These are phyloP conservation scores for Florisuga fusca DNA, from an alignment of 2,797 vertebrate genomes.

Conservation along the genomic window DNA sequence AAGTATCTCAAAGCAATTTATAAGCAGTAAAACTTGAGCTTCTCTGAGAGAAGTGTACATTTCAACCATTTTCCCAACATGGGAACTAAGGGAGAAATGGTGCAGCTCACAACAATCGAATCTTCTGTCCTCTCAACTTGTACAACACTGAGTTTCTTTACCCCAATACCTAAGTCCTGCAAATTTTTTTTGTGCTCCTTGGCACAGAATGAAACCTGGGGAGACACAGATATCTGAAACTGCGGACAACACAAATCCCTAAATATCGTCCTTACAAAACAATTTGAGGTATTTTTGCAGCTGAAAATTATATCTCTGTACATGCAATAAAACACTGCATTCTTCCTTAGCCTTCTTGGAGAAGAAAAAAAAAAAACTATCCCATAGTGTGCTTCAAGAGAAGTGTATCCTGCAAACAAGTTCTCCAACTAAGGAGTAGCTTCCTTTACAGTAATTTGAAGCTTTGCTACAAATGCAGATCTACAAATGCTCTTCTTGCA, in stretches of 20 bases:
- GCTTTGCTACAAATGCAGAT: background rate
- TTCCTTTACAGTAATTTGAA: background rate
- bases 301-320: background rate
- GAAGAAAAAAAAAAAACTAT: background rate
- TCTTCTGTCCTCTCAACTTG: background rate
- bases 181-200: background rate
- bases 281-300: background rate
- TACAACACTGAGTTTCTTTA: background rate
- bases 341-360: background rate
- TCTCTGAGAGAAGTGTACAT: background rate
- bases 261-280: background rate
- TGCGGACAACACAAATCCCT: background rate
- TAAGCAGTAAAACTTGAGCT: conserved; percentile 25
- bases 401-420: rapidly evolving
- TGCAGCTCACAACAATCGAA: background rate
- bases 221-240: background rate
- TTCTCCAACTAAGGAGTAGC: background rate
- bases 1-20: conserved; percentile 49
- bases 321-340: background rate
- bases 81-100: background rate
- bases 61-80: background rate
- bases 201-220: background rate
- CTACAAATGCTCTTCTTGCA: background rate
- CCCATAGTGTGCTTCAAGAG: background rate
- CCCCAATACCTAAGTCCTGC: background rate